Evolutionary conservation across 2,888 invertebrate species (phyloP), one percentile per base, ranked within the genome.

Genomic region (Callimorpha dominula): DNA sequence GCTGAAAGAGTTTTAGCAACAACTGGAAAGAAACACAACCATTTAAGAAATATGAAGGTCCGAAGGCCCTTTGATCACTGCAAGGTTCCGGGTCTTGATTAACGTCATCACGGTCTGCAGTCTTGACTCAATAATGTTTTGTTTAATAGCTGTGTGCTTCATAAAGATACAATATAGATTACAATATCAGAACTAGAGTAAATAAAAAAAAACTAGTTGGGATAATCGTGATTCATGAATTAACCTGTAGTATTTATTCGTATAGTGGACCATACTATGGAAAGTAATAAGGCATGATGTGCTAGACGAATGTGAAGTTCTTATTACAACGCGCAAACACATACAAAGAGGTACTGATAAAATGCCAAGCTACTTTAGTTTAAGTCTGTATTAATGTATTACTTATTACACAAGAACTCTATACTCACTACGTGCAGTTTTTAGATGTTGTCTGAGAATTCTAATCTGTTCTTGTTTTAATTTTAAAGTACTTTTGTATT

Each of bases 391-490:
- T n/a, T n/a, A n/a, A n/a, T n/a, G 6, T 52, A 17, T 52, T 17
- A 52, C 17, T 50, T 66, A 17, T 14, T 4, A 50, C 12, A 14
- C 31, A 20, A 12, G 0, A 14, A 31, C 0, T 54, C 5, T 12
- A 15, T 60, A 68, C 92, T 89, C 84, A 94, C 94, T 80, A 71
- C 89, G 90, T 12, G 89, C 89, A 4, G 86, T 88, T 76, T 87
- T 88, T 3, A 93, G 75, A 66, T 89, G 88, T 64, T 86, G 82
- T 72, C 84, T 87, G 7, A 93, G 79, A 70, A 82, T 85, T 74
- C 86, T 86, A 20, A 92, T 85, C 72, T 88, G 81, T 49, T 82
- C 85, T 50, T 80, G 88, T 80, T 88, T 91, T 3, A 79, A 70
- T 74, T 84, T 87, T 50, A 91, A 68, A 67, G 81, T 85, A 3